phyloP scores from a whole-genome alignment of 2,888 invertebrate genomes.

The Silvanus unidentatus region DNA sequence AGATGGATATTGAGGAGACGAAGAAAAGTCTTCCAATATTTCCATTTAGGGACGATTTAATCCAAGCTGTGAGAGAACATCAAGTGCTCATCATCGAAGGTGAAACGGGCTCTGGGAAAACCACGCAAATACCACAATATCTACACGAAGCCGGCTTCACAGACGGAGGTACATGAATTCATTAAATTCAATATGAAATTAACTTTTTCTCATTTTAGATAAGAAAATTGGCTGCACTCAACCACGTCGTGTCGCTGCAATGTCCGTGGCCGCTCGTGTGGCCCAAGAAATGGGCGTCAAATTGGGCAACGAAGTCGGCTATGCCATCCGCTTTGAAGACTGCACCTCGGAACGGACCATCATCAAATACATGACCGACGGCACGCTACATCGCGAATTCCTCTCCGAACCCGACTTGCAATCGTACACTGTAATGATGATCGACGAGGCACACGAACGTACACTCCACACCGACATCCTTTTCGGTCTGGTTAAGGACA shows the following conservation, averaged over 20 bases:
- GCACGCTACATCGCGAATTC: conserved; percentile 95
- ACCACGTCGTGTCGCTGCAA: conserved; percentile 95
- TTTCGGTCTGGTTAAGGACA: conserved; percentile 96
- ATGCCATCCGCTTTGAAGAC: conserved; percentile 96
- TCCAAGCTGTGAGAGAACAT: conserved; percentile 84
- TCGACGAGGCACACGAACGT: conserved; percentile 98
- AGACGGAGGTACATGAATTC: conserved; percentile 52
- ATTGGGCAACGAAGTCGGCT: conserved; percentile 86
- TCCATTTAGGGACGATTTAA: conserved; percentile 82
- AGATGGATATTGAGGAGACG: conserved; percentile 83
- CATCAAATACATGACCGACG: conserved; percentile 99
- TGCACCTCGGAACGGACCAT: conserved; percentile 96
- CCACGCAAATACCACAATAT: conserved; percentile 98
- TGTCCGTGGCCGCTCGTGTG: conserved; percentile 98
- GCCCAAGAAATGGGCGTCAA: conserved; percentile 97
- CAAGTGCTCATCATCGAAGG: conserved; percentile 93
- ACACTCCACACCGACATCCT: conserved; percentile 97
- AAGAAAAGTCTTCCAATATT: conserved; percentile 89
- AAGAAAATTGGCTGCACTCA: conserved; percentile 87
- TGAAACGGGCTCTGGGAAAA: conserved; percentile 98
- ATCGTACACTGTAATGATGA: conserved; percentile 96
- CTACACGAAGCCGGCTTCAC: conserved; percentile 90
- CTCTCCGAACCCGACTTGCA: conserved; percentile 93
- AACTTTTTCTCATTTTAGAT: conserved; percentile 15
- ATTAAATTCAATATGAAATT: background rate